Percentiles rank a stretch among this genome's conserved stretches.
These are phyloP conservation scores for Eupristina koningsbergeri DNA, from an alignment of 1,140 invertebrate species.

Conservation along the genomic window DNA sequence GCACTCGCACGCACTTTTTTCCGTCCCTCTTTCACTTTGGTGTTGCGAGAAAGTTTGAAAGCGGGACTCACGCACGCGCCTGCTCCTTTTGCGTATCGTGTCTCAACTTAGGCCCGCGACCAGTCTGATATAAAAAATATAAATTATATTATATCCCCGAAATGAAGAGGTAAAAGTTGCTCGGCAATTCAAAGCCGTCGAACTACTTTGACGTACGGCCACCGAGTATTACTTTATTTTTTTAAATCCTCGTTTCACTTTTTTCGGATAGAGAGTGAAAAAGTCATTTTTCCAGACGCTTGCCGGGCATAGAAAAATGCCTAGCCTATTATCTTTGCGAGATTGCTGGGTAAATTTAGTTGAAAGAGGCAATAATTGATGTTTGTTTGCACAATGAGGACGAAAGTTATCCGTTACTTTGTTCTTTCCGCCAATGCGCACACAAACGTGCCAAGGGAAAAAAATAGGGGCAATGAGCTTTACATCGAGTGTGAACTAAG, in stretches of 20 bases:
- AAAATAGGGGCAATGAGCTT: neutral
- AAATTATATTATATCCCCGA: conserved; percentile 40
- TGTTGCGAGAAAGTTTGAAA: conserved; percentile 48
- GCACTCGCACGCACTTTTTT: conserved; percentile 54
- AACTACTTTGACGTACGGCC: neutral
- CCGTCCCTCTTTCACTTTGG: conserved; percentile 43
- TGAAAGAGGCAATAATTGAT: neutral
- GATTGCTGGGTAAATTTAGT: neutral
- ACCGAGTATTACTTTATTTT: neutral
- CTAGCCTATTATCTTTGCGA: neutral
- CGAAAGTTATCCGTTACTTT: neutral
- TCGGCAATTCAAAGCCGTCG: conserved; percentile 10
- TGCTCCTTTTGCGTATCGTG: neutral
- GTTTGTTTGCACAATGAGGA: neutral
- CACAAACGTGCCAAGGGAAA: neutral
- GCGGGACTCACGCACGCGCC: conserved; percentile 15
- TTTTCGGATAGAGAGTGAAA: neutral
- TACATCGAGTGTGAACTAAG: neutral
- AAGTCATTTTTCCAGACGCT: neutral
- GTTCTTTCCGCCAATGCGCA: neutral
- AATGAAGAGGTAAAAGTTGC: conserved; percentile 49
- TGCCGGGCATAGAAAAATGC: neutral
- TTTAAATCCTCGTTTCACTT: neutral
- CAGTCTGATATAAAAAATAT: conserved; percentile 8
- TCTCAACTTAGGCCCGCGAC: neutral